Conservation (phyloP, 2,888 invertebrate species). For the Hybos culiciformis region DNA sequence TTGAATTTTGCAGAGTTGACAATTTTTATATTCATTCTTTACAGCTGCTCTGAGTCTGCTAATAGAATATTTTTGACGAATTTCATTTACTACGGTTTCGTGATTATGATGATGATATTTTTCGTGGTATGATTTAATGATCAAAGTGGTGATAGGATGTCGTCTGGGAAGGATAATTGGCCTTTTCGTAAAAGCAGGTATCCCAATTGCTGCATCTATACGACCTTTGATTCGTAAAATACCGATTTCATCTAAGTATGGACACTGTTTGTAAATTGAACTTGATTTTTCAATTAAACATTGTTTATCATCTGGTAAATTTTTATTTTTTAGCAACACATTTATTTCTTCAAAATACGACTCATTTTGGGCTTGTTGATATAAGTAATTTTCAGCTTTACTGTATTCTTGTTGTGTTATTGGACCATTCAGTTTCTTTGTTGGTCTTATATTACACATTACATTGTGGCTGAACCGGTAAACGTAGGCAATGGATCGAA, state of each 20-base stretch:
- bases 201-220: constrained; percentile 5
- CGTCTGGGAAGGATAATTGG: constrained; percentile 7
- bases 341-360: background rate
- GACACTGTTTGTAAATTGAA: constrained; percentile 6
- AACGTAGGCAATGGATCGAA: background rate
- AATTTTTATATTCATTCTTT: constrained; percentile 6
- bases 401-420: background rate
- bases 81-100: constrained; percentile 11
- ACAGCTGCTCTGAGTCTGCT: constrained; percentile 4
- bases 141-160: constrained; percentile 4
- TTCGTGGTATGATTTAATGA: constrained; percentile 7
- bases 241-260: constrained; percentile 7
- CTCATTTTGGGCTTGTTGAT: background rate
- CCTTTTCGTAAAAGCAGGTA: background rate
- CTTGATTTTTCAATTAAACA: too few relatives aligned
- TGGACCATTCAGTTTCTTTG: background rate
- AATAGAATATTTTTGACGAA: constrained; percentile 5
- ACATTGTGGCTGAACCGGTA: background rate
- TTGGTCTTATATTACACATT: background rate
- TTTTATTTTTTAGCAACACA: too few relatives aligned
- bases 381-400: background rate
- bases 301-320: background rate
- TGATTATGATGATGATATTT: constrained; percentile 1
- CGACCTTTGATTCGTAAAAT: constrained; percentile 6
- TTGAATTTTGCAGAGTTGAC: constrained; percentile 11